phyloP scores from a whole-genome alignment of 2,888 invertebrate genomes.

The Nemapogon koenigi region DNA sequence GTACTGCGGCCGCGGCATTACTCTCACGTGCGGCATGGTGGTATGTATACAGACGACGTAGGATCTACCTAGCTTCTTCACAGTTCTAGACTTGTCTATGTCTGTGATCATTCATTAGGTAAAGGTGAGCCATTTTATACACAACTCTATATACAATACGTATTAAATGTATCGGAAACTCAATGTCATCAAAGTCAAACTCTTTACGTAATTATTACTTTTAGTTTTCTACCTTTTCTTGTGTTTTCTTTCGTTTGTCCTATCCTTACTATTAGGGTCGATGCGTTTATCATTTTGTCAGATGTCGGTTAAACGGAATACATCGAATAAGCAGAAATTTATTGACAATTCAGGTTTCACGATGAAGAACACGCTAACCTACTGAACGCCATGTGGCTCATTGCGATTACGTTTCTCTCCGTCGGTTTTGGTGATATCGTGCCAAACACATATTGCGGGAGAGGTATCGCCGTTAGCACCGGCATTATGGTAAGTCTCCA shows the following conservation, averaged over 20 bases:
- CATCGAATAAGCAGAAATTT: conserved; percentile 39
- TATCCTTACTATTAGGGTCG: conserved; percentile 17
- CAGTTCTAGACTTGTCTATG: conserved; percentile 13
- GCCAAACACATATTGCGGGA: conserved; percentile 99
- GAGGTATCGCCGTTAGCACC: conserved; percentile 98
- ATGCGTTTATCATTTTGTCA: no score
- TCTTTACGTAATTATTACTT: conserved; percentile 33
- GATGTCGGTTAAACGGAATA: background rate
- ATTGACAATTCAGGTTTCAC: conserved; percentile 84
- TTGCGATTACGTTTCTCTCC: conserved; percentile 99
- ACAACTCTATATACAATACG: conserved; percentile 1
- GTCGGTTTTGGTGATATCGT: conserved; percentile 99
- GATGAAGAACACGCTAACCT: conserved; percentile 98
- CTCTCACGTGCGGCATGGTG: conserved; percentile 99
- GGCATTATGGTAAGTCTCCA: conserved; percentile 96
- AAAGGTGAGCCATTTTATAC: conserved; percentile 64
- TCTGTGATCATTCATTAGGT: conserved; percentile 34
- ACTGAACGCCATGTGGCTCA: conserved; percentile 99
- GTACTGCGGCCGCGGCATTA: conserved; percentile 98
- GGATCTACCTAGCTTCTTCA: conserved; percentile 24
- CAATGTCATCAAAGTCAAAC: conserved; percentile 56
- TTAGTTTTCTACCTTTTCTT: conserved; percentile 25
- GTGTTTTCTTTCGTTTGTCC: conserved; percentile 25
- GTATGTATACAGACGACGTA: conserved; percentile 74
- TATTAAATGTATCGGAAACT: background rate